Evolutionary conservation across 92 coral and sea anemone genomes (phyloP).

Genomic region (Blastomussa wellsi): DNA sequence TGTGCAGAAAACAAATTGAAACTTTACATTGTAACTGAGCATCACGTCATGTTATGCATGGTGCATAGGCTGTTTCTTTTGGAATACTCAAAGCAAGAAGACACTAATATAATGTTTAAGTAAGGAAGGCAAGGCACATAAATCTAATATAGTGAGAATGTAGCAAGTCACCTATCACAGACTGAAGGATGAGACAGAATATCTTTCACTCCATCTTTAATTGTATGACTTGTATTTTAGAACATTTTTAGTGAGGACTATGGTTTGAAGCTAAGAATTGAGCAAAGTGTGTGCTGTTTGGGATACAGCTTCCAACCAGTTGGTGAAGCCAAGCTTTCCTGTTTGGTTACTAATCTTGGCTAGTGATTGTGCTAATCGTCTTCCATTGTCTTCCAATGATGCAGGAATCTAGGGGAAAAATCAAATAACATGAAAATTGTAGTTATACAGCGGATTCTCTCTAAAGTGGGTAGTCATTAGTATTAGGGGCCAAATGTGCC

Average conservation of each 20-base stretch:
- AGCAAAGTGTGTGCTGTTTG: background rate
- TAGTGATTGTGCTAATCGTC: slow-evolving; percentile 48
- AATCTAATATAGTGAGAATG: too few species aligned
- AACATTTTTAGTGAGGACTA: background rate
- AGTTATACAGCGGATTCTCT: background rate
- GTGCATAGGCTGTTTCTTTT: too few species aligned
- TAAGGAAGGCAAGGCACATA: too few species aligned
- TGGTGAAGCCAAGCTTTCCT: slow-evolving; percentile 48
- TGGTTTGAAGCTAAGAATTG: background rate
- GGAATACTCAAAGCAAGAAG: too few species aligned
- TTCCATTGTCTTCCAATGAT: slow-evolving; percentile 21
- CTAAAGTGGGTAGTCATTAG: background rate
- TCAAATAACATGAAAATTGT: background rate
- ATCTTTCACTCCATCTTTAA: background rate
- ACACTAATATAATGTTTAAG: too few species aligned
- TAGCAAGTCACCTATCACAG: background rate
- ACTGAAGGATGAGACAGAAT: too few species aligned
- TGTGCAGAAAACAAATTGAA: background rate
- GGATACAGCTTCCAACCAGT: slow-evolving; percentile 58
- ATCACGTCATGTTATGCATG: too few species aligned
- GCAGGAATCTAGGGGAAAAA: slow-evolving; percentile 39
- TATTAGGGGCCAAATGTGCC: too few species aligned
- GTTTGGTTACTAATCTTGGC: slow-evolving; percentile 39
- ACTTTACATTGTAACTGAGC: too few species aligned
- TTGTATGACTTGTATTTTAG: background rate